Conservation (phyloP, 2,113 vertebrate species). For the Lampris megalopsis region DNA sequence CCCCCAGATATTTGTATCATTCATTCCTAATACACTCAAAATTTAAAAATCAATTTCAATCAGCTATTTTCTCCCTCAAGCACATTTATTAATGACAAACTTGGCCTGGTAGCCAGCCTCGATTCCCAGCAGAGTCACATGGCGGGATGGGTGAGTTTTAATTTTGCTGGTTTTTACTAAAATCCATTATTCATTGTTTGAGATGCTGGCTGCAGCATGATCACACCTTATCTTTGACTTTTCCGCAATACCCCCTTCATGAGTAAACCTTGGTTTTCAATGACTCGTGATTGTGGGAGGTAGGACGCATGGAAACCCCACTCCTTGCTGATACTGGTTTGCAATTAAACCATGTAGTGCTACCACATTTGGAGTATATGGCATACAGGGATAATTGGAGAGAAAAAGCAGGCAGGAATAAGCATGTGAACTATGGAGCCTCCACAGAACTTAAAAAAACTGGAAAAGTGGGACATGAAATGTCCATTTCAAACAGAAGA, state of each 20-base stretch:
- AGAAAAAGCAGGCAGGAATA: slow-evolving; percentile 22
- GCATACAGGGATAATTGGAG: slow-evolving; percentile 46
- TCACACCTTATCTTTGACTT: slow-evolving; percentile 31
- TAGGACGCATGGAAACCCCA: slow-evolving; percentile 26
- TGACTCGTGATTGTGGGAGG: slow-evolving; percentile 54
- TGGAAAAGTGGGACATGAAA: background rate
- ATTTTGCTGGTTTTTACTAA: slow-evolving; percentile 17
- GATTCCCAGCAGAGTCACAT: slow-evolving; percentile 5
- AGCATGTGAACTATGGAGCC: slow-evolving; percentile 8
- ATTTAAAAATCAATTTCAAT: slow-evolving; percentile 78
- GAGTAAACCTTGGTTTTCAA: slow-evolving; percentile 43
- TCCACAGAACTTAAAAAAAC: background rate
- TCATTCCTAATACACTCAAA: slow-evolving; percentile 69
- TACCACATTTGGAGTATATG: slow-evolving; percentile 36
- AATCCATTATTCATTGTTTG: slow-evolving; percentile 39
- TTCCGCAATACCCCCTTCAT: slow-evolving; percentile 25
- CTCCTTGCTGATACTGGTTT: slow-evolving; percentile 25
- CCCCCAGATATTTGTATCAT: slow-evolving; percentile 71
- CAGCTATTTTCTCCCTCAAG: slow-evolving; percentile 31
- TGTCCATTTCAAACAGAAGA: background rate
- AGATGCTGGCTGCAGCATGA: slow-evolving; percentile 6
- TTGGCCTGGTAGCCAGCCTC: slow-evolving; percentile 10
- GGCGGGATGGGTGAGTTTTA: slow-evolving; percentile 10
- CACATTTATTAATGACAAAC: slow-evolving; percentile 52
- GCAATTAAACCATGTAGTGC: slow-evolving; percentile 46